Evolutionary conservation across 2,888 invertebrate species (phyloP).

Genomic region (Eubasilissa splendida): DNA sequence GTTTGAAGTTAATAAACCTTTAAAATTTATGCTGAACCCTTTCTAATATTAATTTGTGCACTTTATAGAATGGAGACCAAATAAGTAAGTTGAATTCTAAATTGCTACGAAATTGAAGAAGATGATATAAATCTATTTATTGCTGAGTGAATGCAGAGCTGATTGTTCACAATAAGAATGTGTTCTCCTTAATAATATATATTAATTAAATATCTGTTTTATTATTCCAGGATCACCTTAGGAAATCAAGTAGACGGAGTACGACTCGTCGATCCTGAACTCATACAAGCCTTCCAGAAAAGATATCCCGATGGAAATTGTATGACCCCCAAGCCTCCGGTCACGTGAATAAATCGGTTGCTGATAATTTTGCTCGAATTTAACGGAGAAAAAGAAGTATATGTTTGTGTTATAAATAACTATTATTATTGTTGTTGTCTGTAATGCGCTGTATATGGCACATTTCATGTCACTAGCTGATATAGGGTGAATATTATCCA

Average conservation of each 20-base stretch:
- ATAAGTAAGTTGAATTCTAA: no score
- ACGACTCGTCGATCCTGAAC: slow-evolving; percentile 90
- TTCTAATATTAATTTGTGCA: no score
- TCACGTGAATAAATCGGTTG: neutral
- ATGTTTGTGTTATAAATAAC: neutral
- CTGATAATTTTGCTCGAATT: neutral
- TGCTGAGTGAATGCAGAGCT: no score
- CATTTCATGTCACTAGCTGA: slow-evolving; percentile 6
- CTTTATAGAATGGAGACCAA: no score
- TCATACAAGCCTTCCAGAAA: slow-evolving; percentile 91
- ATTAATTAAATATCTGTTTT: neutral
- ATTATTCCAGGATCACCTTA: slow-evolving; percentile 81
- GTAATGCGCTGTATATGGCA: neutral
- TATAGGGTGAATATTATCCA: neutral
- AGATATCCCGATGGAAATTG: slow-evolving; percentile 92
- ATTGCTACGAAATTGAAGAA: no score
- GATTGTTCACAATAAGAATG: no score
- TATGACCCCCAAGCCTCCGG: slow-evolving; percentile 81
- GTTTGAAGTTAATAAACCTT: no score
- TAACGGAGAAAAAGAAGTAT: neutral
- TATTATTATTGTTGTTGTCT: neutral
- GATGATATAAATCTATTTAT: no score
- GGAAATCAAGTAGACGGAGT: slow-evolving; percentile 98
- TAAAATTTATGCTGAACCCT: no score
- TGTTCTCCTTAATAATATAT: no score